phyloP scores from a whole-genome alignment of 2,888 invertebrate genomes.

The Caenorhabditis macrosperma region DNA sequence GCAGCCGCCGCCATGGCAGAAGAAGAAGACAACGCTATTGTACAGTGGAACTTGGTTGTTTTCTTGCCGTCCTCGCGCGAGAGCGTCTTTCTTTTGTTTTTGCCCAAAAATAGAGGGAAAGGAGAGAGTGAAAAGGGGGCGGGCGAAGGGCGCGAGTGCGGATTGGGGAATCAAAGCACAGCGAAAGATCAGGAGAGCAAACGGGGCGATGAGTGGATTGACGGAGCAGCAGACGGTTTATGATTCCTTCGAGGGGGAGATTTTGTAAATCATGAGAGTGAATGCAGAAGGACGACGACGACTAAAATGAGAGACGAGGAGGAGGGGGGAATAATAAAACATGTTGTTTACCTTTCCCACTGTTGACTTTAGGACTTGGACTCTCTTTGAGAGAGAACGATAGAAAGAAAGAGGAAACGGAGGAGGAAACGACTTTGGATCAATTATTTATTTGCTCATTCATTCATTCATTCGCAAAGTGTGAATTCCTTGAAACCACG shows the following conservation, averaged over 20 bases:
- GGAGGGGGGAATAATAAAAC: neutral
- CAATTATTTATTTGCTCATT: conserved; percentile 45
- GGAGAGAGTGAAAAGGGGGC: neutral
- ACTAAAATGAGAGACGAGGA: neutral
- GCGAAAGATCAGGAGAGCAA: neutral
- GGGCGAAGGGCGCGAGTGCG: neutral
- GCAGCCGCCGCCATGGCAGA: neutral
- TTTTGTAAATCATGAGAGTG: too few relatives aligned
- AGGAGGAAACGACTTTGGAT: conserved; percentile 10
- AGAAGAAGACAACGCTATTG: neutral
- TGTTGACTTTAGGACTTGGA: conserved; percentile 7
- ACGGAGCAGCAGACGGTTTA: neutral
- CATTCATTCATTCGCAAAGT: neutral
- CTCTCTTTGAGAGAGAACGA: neutral
- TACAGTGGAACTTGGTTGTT: conserved; percentile 40
- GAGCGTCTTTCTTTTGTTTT: neutral
- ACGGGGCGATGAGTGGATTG: neutral
- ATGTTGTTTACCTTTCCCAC: neutral
- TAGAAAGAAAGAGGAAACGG: neutral
- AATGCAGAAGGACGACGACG: neutral
- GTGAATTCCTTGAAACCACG: neutral
- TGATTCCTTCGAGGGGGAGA: too few relatives aligned
- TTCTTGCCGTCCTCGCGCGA: conserved; percentile 3
- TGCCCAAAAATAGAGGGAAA: neutral
- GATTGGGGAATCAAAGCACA: neutral